Conservation (phyloP, 2,888 invertebrate genomes). For the Lysandra coridon region DNA sequence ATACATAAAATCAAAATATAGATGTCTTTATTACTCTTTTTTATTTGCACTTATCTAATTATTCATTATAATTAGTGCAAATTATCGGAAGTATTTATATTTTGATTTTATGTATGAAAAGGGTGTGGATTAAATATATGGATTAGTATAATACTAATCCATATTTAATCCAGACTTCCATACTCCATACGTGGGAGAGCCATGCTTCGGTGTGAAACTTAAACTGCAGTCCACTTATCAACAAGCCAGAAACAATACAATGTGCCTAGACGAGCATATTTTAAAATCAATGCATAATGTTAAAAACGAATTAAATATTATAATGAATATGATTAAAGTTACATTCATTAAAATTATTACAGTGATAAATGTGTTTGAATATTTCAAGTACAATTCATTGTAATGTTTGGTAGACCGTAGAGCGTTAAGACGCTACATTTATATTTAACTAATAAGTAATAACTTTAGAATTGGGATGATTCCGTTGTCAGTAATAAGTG, state of each 20-base stretch:
- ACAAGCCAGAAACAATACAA: not conserved
- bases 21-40: no score
- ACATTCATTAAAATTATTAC: conserved; percentile 21
- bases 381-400: not conserved
- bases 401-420: conserved; percentile 5
- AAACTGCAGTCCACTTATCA: not conserved
- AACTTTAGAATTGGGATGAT: not conserved
- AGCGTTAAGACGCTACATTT: not conserved
- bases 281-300: not conserved
- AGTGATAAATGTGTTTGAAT: conserved; percentile 10
- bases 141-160: no score
- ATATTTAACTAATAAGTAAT: not conserved
- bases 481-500: not conserved
- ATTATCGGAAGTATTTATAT: no score
- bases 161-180: no score
- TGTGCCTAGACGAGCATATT: not conserved
- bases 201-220: no score
- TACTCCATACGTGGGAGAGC: no score
- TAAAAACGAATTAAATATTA: not conserved
- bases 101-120: no score
- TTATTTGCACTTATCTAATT: no score
- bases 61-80: no score
- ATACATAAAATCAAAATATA: no score
- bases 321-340: conserved; percentile 1
- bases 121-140: no score